These are phyloP conservation scores for Lepidothrix coronata DNA, from an alignment of 2,113 vertebrate species.

Conservation along the genomic window DNA sequence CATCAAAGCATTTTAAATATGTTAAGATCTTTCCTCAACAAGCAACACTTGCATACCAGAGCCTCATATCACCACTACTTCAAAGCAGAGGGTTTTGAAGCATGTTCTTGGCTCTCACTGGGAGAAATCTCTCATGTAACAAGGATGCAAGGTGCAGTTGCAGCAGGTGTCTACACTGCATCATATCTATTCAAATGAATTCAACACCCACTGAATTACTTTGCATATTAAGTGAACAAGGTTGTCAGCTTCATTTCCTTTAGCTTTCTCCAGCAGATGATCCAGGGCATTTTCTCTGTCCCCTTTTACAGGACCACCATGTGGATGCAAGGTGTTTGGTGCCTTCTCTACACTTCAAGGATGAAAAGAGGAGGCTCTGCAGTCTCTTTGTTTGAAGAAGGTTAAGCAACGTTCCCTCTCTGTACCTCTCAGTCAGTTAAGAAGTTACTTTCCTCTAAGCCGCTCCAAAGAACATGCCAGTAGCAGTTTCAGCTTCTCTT, in stretches of 20 bases:
- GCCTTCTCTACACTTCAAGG: neutral
- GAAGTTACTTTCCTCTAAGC: neutral
- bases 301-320: neutral
- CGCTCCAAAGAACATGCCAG: neutral
- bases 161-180: constrained; percentile 37
- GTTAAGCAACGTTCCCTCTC: neutral
- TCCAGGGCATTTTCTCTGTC: neutral
- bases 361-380: neutral
- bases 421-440: neutral
- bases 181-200: constrained; percentile 60
- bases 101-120: constrained; percentile 49
- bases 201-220: constrained; percentile 35
- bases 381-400: neutral
- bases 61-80: constrained; percentile 31
- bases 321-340: neutral
- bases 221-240: constrained; percentile 46
- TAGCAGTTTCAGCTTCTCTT: neutral
- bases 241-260: constrained; percentile 32
- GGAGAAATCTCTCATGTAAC: constrained; percentile 60
- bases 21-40: constrained; percentile 52
- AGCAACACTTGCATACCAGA: neutral
- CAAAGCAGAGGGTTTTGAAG: constrained; percentile 57
- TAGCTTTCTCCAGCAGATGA: neutral
- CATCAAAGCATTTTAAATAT: constrained; percentile 45
- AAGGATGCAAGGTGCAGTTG: constrained; percentile 46